Evolutionary conservation across 2,797 vertebrate species (phyloP), one percentile per base, ranked within the genome.

Genomic region (Urophycis tenuis): DNA sequence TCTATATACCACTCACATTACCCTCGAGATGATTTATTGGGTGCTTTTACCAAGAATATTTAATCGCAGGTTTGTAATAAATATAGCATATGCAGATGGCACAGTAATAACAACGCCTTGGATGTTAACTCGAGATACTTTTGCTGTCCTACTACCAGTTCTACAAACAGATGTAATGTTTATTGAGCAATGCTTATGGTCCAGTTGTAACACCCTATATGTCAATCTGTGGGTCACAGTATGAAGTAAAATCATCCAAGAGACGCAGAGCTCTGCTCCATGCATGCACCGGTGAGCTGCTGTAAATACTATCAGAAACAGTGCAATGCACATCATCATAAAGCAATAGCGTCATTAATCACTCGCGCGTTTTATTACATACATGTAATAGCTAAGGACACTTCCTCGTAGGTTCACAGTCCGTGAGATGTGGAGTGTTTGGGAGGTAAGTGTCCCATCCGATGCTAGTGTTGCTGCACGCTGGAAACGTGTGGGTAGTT

Each of bases 391-490:
- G 0, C 5, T 17, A 19, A 49, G 45, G 45, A 5, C 5, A 49
- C 17, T 22, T 15, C 17, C 17, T 22, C 17, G 5, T 22, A 49
- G 12, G 17, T 5, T 19, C 45, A 49, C 19, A 49, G 15, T 22
- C 5, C 17, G 1, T 19, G 22, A 60, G 15, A 60, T n/a, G 53
- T n/a, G 5, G 9, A 60, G 53, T n/a, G 45, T 45, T 0, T n/a
- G 75, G 82, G 79, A 85, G 80, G 77, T 81, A 86, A 75, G 77
- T 81, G 79, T 80, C 81, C 19, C 19, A 4, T 73, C 69, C 80
- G 0, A 17, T 0, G 83, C 78, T 87, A 84, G 72, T 74, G 72
- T 19, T 78, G 33, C 19, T 45, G 69, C 36, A 77, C 36, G 33
- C 22, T 9, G n/a, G n/a, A 34, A 39, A 35, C 53, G 60, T 74